Evolutionary conservation across 2,888 invertebrate species (phyloP), one percentile per base, ranked within the genome.

Genomic region (Cenopis cana): DNA sequence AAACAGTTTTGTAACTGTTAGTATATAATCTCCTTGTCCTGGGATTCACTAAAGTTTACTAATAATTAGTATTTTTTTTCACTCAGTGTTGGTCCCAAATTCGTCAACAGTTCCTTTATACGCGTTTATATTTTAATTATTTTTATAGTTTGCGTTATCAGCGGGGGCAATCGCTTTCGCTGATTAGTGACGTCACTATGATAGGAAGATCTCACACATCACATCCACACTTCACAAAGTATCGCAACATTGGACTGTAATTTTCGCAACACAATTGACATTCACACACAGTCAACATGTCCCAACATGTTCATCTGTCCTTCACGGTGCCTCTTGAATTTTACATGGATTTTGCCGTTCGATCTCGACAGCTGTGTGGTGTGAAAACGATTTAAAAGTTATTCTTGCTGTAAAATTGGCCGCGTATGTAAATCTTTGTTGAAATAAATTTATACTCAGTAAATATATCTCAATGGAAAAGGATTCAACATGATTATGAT

Each of bases 241-340:
- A 54, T 41, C 65, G 41, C 38, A 38, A 17, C n/a, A 29, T 54
- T 11, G 52, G 50, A 50, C 18, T 11, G 64, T 64, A 38, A 64
- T 54, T 64, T 64, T 24, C 29, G 29, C 54, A 55, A 52, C 18
- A 46, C 46, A 49, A 60, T 49, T 36, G 59, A 66, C 66, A 70
- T 54, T 65, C 70, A 46, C 52, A 41, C 66, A 49, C 59, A 50
- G n/a, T 20, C 17, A 50, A 67, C 71, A 60, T 38, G 61, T 52
- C 55, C 49, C 55, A 38, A 71, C 71, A 61, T 71, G 71, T 71
- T 71, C 71, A 71, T 71, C 61, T 20, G 71, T 71, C 71, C 60
- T 65, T 54, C 62, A 20, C 46, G 56, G 55, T 12, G 20, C 46
- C 71, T 71, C 61, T 61, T 71, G 71, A 66, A 71, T 71, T 71